Evolutionary conservation across 2,888 invertebrate genomes (phyloP).

Genomic region (Pardosa pseudoannulata): DNA sequence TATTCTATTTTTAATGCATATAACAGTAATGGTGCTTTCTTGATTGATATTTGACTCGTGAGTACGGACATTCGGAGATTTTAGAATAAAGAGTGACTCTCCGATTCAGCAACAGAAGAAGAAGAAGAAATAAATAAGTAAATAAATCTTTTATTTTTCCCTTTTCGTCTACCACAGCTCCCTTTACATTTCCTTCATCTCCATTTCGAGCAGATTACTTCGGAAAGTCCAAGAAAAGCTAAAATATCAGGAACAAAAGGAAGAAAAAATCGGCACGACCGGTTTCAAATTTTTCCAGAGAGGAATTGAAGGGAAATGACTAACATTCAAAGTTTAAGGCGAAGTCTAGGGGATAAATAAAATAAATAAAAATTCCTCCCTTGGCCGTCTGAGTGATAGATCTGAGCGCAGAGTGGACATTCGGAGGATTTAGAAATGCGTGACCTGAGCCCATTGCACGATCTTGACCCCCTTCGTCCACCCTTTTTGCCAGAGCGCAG

Average conservation of each 20-base stretch:
- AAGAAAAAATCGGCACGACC: slow-evolving; percentile 30
- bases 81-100: neutral
- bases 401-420: slow-evolving; percentile 63
- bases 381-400: slow-evolving; percentile 68
- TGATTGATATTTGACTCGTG: slow-evolving; percentile 19
- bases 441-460: slow-evolving; percentile 58
- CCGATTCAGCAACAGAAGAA: slow-evolving; percentile 3
- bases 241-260: slow-evolving; percentile 16
- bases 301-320: slow-evolving; percentile 66
- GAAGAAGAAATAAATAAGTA: neutral
- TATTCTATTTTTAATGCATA: neutral
- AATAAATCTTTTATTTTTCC: neutral
- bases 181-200: slow-evolving; percentile 67
- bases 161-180: neutral
- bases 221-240: slow-evolving; percentile 31
- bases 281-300: slow-evolving; percentile 61
- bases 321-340: slow-evolving; percentile 68
- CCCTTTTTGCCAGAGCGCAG: neutral
- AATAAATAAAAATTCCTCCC: slow-evolving; percentile 46
- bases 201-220: slow-evolving; percentile 66
- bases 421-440: slow-evolving; percentile 61
- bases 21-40: neutral
- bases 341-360: slow-evolving; percentile 59
- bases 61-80: neutral
- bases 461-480: slow-evolving; percentile 32